Percentiles rank a stretch among this genome's conserved stretches.
Conservation (phyloP, 2,888 invertebrate genomes). For the Parthenolecanium corni region DNA sequence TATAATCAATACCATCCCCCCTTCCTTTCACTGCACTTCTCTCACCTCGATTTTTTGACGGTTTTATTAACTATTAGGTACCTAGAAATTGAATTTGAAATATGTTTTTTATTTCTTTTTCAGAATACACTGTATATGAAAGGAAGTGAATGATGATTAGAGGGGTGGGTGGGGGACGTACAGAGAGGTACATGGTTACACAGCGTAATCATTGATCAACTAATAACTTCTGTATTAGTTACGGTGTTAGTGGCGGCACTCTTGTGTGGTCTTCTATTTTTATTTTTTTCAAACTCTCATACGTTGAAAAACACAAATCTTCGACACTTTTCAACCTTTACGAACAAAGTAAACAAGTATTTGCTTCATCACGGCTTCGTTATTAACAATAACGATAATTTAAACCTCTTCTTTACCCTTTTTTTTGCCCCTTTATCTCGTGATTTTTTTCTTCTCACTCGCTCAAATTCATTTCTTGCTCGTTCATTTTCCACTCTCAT, state of each 20-base stretch:
- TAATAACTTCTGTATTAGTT: slow-evolving; percentile 28
- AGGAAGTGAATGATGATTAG: no score
- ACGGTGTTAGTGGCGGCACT: slow-evolving; percentile 25
- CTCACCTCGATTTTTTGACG: background rate
- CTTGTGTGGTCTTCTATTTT: slow-evolving; percentile 21
- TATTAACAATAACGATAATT: slow-evolving; percentile 20
- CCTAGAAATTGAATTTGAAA: slow-evolving; percentile 1
- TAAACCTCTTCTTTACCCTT: background rate
- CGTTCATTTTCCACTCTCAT: background rate
- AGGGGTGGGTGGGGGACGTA: no score
- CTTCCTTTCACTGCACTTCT: background rate
- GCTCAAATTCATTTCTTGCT: no score
- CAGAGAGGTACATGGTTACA: slow-evolving; percentile 13
- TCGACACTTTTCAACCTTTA: slow-evolving; percentile 25
- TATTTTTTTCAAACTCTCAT: background rate
- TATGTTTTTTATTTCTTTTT: background rate
- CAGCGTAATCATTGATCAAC: slow-evolving; percentile 26
- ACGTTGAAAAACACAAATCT: slow-evolving; percentile 18
- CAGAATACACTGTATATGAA: no score
- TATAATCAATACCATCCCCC: background rate
- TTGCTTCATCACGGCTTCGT: slow-evolving; percentile 27
- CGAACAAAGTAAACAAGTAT: slow-evolving; percentile 27
- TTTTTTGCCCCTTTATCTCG: no score
- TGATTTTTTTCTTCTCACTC: no score
- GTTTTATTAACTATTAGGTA: slow-evolving; percentile 1